Percentiles rank a stretch among this genome's conserved stretches.
Evolutionary conservation across 2,888 invertebrate genomes (phyloP).

Genomic region (Podabrus alpinus): DNA sequence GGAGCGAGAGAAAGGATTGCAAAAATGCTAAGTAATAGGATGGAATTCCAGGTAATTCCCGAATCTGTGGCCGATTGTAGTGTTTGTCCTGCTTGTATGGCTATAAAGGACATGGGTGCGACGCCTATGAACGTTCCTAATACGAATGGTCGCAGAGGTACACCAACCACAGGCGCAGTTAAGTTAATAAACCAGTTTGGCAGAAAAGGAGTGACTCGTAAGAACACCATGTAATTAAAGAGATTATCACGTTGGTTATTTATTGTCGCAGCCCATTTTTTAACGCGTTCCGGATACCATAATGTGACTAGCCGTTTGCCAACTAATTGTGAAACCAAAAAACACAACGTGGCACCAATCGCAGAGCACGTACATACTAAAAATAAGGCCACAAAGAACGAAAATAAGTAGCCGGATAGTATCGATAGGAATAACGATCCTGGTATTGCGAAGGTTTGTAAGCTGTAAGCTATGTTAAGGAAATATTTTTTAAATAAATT

Average conservation of each 20-base stretch:
- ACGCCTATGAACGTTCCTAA: conserved; percentile 96
- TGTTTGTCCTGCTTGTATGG: conserved; percentile 97
- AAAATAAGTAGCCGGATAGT: conserved; percentile 94
- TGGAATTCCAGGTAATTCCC: conserved; percentile 87
- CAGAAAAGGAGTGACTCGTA: conserved; percentile 94
- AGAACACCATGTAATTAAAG: conserved; percentile 94
- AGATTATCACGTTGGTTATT: conserved; percentile 85
- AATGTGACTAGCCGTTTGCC: conserved; percentile 83
- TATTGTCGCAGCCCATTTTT: conserved; percentile 84
- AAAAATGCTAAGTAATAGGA: conserved; percentile 75
- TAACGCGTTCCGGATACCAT: conserved; percentile 87
- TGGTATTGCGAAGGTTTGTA: conserved; percentile 99
- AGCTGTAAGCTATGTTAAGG: conserved; percentile 58
- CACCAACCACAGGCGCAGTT: conserved; percentile 94
- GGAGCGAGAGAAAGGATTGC: conserved; percentile 86
- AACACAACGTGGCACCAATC: conserved; percentile 93
- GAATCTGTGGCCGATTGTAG: conserved; percentile 88
- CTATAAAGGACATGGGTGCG: conserved; percentile 95
- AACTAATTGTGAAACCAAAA: conserved; percentile 86
- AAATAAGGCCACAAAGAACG: conserved; percentile 85
- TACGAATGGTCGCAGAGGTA: conserved; percentile 90
- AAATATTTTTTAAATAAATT: conserved; percentile 7
- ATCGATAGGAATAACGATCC: conserved; percentile 98
- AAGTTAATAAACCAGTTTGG: conserved; percentile 99
- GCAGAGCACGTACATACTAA: conserved; percentile 95